Evolutionary conservation across 2,888 invertebrate species (phyloP).

Genomic region (Philopedon plagiatum): DNA sequence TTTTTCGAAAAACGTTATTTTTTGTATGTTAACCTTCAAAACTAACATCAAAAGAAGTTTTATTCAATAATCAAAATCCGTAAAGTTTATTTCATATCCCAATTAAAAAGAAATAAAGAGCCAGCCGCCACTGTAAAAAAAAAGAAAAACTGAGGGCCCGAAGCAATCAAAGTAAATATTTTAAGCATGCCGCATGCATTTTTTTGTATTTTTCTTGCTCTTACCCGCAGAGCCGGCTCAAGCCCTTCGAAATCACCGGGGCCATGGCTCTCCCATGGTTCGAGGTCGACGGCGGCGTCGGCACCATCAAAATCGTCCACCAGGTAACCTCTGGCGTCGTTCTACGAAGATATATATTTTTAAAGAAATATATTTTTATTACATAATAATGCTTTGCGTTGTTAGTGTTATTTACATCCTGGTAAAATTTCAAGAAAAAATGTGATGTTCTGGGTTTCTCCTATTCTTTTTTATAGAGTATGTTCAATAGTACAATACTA

Average conservation of each 20-base stretch:
- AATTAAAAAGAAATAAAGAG: neutral
- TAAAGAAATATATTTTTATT: neutral
- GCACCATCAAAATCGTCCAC: constrained; percentile 72
- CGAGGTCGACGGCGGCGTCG: constrained; percentile 73
- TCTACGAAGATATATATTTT: constrained; percentile 71
- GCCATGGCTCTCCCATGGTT: constrained; percentile 75
- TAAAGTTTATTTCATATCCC: neutral
- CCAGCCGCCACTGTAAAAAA: neutral
- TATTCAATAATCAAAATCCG: neutral
- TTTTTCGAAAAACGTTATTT: no score
- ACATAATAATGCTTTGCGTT: neutral
- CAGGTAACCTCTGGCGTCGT: constrained; percentile 76
- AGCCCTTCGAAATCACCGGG: constrained; percentile 72
- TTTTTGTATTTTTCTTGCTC: constrained; percentile 53
- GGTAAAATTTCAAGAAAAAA: no score
- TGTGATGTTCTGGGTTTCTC: no score
- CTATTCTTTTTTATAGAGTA: no score
- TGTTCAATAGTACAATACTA: no score
- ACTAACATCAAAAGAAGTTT: no score
- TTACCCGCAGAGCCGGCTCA: constrained; percentile 75
- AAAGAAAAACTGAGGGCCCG: neutral
- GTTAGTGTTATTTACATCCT: no score
- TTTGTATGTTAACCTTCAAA: no score
- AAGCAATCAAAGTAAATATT: neutral
- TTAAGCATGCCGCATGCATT: constrained; percentile 46